Evolutionary conservation across 2,113 vertebrate genomes (phyloP).

Genomic region (Cephalopholis sonnerati): DNA sequence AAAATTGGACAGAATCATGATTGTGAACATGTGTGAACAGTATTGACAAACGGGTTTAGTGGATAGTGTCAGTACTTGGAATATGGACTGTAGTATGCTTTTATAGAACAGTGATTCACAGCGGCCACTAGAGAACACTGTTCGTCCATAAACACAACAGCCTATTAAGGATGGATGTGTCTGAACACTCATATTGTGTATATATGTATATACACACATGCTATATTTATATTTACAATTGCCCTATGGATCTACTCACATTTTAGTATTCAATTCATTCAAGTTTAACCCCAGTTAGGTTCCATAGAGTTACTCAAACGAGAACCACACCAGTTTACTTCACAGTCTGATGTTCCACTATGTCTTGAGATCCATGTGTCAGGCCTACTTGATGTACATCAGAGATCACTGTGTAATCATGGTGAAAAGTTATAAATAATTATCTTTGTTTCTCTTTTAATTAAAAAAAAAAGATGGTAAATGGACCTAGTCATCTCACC

Average conservation of each 20-base stretch:
- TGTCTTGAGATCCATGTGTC: not conserved
- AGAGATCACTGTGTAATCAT: no score
- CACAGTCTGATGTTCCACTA: not conserved
- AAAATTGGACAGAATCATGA: not conserved
- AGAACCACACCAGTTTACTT: not conserved
- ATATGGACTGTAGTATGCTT: not conserved
- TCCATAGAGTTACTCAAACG: not conserved
- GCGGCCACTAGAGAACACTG: slow-evolving; percentile 58
- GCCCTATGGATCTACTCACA: not conserved
- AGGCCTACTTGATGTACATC: not conserved
- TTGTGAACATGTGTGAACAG: not conserved
- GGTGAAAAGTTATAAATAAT: no score
- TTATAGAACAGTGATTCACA: not conserved
- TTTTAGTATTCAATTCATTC: not conserved
- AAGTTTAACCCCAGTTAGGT: not conserved
- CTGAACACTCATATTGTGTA: not conserved
- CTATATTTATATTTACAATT: no score
- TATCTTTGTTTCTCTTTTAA: not conserved
- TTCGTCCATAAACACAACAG: not conserved
- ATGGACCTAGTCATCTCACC: no score
- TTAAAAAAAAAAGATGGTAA: no score
- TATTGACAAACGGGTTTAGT: not conserved
- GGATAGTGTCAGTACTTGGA: not conserved
- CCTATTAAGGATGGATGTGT: not conserved
- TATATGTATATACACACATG: no score